Base-by-base conservation (phyloP, 2,113 vertebrate species). In the Diglossa brunneiventris region DNA sequence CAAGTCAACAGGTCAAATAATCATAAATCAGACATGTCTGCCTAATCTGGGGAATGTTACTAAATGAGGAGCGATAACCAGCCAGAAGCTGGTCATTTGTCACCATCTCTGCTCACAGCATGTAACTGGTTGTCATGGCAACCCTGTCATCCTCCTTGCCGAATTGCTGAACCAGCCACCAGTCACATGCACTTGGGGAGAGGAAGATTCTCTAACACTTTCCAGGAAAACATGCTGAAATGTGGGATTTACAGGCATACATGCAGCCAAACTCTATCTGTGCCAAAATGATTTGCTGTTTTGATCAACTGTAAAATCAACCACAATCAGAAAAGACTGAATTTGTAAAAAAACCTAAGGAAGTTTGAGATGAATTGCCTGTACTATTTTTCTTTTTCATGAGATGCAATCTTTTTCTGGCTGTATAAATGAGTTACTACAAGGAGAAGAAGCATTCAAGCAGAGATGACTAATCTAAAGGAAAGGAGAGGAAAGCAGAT, bases 121-220 rank as follows among this genome's bases (percentile, higher is more conserved):
- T 58, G 90, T 61, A 93, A 74, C 74, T 68, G 92, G 97, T 98
- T 97, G 98, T 95, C 98, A 97, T 98, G 96, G 97, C 98, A 98
- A 99, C 98, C 35, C 89, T 92, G 95, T 96, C 68, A 11, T 96
- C 95, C 95, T 98, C 97, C 93, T 95, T 91, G 89, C 95, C 4
- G 55, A 96, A 97, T 79, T 56, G 94, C 95, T 95, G 81, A 94
- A 83, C 66, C 96, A 94, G 66, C 85, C 66, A 83, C 64, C 96
- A 94, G 68, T 83, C 68, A 62, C 67, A 76, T 37, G 61, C 3
- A 2, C 56, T 68, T 35, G 62, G 59, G 50, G 79, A 93, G 59
- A 81, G 18, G 41, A 87, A 68, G 58, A 81, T 56, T 53, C 78
- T 93, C 84, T 87, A 83, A 87, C 39, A 67, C 92, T 31, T 92